A percentile compares a stretch with the other conserved stretches of the same genome.
These are phyloP conservation scores for Elaphurus davidianus DNA, from an alignment of 2,113 vertebrate genomes.

Conservation along the genomic window DNA sequence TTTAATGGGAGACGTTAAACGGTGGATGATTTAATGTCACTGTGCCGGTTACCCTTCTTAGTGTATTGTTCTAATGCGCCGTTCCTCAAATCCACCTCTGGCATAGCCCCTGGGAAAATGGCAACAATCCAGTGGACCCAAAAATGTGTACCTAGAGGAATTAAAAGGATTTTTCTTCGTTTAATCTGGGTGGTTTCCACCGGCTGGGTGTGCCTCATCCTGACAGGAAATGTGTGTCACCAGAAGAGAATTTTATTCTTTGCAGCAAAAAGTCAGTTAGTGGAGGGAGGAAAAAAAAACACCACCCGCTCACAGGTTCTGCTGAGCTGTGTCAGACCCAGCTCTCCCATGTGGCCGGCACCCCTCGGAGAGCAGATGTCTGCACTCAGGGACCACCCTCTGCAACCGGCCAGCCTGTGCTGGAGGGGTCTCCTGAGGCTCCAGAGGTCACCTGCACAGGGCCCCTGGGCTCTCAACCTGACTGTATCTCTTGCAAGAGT, in stretches of 20 bases:
- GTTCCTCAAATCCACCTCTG: not conserved
- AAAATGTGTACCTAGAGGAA: conserved; percentile 45
- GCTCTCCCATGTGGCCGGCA: not conserved
- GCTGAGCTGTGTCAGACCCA: not conserved
- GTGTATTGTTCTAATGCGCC: not conserved
- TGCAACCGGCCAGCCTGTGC: not conserved
- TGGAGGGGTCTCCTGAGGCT: not conserved
- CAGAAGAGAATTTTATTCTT: conserved; percentile 67
- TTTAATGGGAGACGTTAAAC: not conserved
- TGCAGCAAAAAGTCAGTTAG: conserved; percentile 22
- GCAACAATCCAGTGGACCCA: conserved; percentile 27
- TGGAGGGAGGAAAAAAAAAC: not conserved
- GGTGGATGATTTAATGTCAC: not conserved
- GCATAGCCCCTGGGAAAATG: conserved; percentile 59
- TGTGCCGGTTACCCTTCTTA: not conserved
- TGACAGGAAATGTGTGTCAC: conserved; percentile 61
- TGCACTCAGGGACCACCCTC: not conserved
- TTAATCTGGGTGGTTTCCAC: conserved; percentile 27
- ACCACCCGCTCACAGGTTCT: not conserved
- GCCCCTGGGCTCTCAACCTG: not conserved
- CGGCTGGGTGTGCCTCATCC: conserved; percentile 55
- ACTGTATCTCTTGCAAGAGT: not conserved
- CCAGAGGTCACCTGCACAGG: not conserved
- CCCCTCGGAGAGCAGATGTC: accelerated
- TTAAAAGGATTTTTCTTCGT: conserved; percentile 36